Evolutionary conservation across 2,888 invertebrate genomes (phyloP).

Genomic region (Neelides folsomi): DNA sequence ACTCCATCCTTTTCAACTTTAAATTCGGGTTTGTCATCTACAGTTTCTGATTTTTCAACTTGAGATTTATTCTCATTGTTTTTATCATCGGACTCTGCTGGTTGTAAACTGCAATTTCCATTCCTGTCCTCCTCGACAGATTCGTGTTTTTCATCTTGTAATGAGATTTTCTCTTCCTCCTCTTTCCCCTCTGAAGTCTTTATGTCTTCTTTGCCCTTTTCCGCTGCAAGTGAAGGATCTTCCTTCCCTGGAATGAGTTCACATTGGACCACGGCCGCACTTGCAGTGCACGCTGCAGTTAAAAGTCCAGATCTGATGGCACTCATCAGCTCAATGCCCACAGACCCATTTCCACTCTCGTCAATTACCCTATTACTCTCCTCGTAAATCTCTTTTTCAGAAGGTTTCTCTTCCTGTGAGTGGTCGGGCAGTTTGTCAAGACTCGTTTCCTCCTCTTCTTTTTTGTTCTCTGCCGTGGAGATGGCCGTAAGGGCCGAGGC

Average conservation of each 20-base stretch:
- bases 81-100: no score
- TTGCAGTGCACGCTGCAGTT: slow-evolving; percentile 25
- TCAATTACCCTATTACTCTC: slow-evolving; percentile 9
- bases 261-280: slow-evolving; percentile 26
- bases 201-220: slow-evolving; percentile 6
- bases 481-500: slow-evolving; percentile 14
- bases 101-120: no score
- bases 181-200: no score
- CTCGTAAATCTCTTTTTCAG: slow-evolving; percentile 13
- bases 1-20: no score
- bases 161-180: no score
- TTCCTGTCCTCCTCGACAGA: no score
- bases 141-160: no score
- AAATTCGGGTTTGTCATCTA: no score
- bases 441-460: background rate
- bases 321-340: slow-evolving; percentile 11
- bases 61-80: no score
- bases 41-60: no score
- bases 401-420: slow-evolving; percentile 4
- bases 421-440: background rate
- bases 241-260: slow-evolving; percentile 7
- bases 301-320: slow-evolving; percentile 24
- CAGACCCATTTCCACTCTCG: no score
- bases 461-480: slow-evolving; percentile 4
- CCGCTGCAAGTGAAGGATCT: slow-evolving; percentile 3